Base-by-base conservation (phyloP, 2,888 invertebrate genomes). In the Syrista parreyssii region DNA sequence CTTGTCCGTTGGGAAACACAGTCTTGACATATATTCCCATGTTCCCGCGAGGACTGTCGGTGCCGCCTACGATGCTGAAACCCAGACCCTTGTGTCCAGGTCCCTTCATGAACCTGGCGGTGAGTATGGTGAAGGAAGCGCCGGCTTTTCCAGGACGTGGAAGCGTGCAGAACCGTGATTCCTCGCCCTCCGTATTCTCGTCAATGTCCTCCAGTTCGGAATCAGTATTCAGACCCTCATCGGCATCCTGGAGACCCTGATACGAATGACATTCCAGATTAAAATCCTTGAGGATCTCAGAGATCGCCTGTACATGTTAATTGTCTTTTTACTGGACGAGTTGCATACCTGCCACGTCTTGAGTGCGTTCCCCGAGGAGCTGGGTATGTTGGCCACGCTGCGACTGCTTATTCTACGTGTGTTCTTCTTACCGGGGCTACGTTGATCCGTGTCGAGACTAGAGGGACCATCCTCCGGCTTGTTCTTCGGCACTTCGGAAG, bases 11-110 rank as follows among this genome's bases (percentile, higher is more conserved):
- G 79, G 96, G 95, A 89, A 97, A 96, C 82, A 98, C 95, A 34
- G 97, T 96, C 91, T 97, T 96, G 32, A 98, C 96, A 90, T 96
- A 97, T 85, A 98, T 97, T 72, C 97, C 97, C 94, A 97, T 96
- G 85, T 95, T 95, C 1, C 97, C 97, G 82, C 95, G 95, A 1
- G 97, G 96, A 23, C 97, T 97, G 89, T 97, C 97, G 76, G 94
- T 94, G 1, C 97, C 97, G 23, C 97, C 98, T 32, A 97, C 97
- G 84, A 97, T 96, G 84, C 97, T 97, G 92, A 97, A 97, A 31
- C 97, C 97, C 33, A 97, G 94, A 68, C 96, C 96, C 91, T 97
- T 97, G 81, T 95, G 95, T 23, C 97, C 96, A 3, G 96, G 95
- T 74, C 97, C 97, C 90, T 97, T 97, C 78, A 94, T 94, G 88